Evolutionary conservation across 2,888 invertebrate species (phyloP).

Genomic region (Pristionchus entomophagus): DNA sequence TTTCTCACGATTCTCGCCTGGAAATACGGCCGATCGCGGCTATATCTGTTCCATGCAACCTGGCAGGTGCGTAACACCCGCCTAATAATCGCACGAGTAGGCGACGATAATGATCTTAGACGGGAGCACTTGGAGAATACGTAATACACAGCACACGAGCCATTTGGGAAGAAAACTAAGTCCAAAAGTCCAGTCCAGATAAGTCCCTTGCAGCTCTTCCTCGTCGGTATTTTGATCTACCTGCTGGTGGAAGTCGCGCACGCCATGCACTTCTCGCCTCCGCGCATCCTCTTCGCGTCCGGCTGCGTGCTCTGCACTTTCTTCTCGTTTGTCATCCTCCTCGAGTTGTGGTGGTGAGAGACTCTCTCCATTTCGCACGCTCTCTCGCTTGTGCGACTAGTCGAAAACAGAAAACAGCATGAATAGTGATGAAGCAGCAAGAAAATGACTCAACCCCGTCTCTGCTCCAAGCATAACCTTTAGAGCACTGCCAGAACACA

Average conservation of each 20-base stretch:
- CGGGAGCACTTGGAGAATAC: not conserved
- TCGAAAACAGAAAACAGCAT: too few species aligned
- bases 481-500: too few species aligned
- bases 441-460: too few species aligned
- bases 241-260: slow-evolving; percentile 50
- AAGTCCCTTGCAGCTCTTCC: slow-evolving; percentile 53
- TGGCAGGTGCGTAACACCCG: slow-evolving; percentile 27
- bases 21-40: slow-evolving; percentile 1
- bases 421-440: too few species aligned
- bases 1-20: slow-evolving; percentile 38
- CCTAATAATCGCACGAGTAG: not conserved
- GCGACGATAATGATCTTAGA: not conserved
- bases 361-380: too few species aligned
- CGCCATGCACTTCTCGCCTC: slow-evolving; percentile 30
- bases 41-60: slow-evolving; percentile 30
- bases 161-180: not conserved
- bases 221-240: slow-evolving; percentile 53
- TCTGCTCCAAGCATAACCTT: too few species aligned
- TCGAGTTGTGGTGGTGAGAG: slow-evolving; percentile 61
- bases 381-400: too few species aligned
- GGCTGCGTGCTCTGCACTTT: slow-evolving; percentile 24
- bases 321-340: slow-evolving; percentile 49
- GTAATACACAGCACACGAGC: not conserved
- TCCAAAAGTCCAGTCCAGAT: not conserved
- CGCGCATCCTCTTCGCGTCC: slow-evolving; percentile 31